These are phyloP conservation scores for Cyrtodaria siliqua DNA, from an alignment of 2,888 invertebrate species.

Conservation along the genomic window DNA sequence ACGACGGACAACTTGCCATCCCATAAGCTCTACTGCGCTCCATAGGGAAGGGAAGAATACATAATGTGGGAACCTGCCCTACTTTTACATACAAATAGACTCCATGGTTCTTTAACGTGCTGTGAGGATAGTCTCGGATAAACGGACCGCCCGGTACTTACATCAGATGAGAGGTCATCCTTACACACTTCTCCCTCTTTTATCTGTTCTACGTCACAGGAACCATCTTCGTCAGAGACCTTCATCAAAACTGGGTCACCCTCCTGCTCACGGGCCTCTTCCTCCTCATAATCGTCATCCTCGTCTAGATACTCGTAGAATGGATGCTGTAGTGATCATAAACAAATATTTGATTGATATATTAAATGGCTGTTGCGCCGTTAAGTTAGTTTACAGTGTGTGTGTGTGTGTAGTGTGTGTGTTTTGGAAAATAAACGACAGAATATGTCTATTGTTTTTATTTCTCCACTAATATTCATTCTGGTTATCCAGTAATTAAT, in stretches of 20 bases:
- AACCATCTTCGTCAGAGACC: conserved; percentile 63
- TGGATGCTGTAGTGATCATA: conserved; percentile 12
- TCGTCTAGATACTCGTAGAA: conserved; percentile 60
- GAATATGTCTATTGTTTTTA: too few relatives aligned
- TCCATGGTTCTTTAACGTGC: too few relatives aligned
- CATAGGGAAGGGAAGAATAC: too few relatives aligned
- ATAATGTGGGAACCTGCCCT: too few relatives aligned
- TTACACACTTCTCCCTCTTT: conserved; percentile 55
- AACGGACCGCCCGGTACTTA: too few relatives aligned
- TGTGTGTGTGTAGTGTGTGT: neutral
- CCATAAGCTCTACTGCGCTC: too few relatives aligned
- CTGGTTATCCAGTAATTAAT: too few relatives aligned
- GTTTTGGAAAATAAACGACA: neutral
- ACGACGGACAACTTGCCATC: too few relatives aligned
- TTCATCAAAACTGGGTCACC: conserved; percentile 37
- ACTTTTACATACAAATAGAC: too few relatives aligned
- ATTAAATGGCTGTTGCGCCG: neutral
- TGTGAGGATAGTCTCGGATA: too few relatives aligned
- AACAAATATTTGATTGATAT: too few relatives aligned
- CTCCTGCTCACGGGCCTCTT: conserved; percentile 64
- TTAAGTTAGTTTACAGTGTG: neutral
- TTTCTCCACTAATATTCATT: too few relatives aligned
- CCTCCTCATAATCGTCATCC: conserved; percentile 67
- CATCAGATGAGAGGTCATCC: conserved; percentile 66
- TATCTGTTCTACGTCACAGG: conserved; percentile 57